phyloP scores from a whole-genome alignment of 2,113 vertebrate genomes.

The Mesoclemmys tuberculata region DNA sequence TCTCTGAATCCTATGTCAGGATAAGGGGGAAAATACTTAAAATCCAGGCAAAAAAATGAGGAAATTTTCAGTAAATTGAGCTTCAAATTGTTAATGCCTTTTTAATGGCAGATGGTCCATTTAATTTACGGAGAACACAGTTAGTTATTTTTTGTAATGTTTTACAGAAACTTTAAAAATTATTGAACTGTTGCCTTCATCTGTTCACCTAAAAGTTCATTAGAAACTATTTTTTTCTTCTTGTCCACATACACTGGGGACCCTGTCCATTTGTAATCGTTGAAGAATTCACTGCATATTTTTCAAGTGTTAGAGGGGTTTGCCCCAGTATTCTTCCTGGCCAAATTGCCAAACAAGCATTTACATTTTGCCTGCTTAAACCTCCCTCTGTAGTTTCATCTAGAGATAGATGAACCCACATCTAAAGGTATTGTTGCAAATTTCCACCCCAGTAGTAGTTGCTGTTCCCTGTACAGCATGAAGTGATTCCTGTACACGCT shows the following conservation, averaged over 20 bases:
- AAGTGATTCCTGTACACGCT: not conserved
- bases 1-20: not conserved
- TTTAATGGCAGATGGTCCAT: constrained; percentile 30
- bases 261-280: not conserved
- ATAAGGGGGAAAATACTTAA: not conserved
- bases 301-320: not conserved
- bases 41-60: not conserved
- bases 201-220: not conserved
- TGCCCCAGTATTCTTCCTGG: not conserved
- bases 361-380: not conserved
- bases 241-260: not conserved
- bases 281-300: not conserved
- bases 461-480: not conserved
- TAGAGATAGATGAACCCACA: not conserved
- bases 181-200: constrained; percentile 28
- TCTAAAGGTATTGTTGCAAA: not conserved
- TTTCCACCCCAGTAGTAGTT: not conserved
- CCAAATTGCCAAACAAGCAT: not conserved
- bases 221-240: not conserved
- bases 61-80: constrained; percentile 14
- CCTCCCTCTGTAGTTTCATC: not conserved
- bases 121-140: constrained; percentile 15
- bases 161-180: not conserved
- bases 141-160: not conserved
- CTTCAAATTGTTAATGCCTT: constrained; percentile 44